Evolutionary conservation across 2,888 invertebrate species (phyloP), one percentile per base, ranked within the genome.

Genomic region (Himalopsyche anomala): DNA sequence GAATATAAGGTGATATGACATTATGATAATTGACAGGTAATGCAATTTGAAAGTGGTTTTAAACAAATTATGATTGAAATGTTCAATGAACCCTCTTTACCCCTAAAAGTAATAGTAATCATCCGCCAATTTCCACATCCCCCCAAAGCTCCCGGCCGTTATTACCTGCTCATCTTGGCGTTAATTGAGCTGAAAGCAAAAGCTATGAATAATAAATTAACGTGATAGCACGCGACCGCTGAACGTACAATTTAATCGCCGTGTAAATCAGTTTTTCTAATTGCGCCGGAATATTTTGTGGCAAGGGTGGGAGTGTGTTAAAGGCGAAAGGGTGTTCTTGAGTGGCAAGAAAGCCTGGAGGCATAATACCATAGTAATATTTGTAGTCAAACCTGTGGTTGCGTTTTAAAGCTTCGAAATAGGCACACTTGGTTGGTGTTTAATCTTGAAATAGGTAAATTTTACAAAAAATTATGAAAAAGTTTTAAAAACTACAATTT

Each of bases 161-260:
- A 86, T 84, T 84, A 85, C 84, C 81, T 84, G 84, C 86, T 84
- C 86, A 85, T 87, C 85, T 85, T 83, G 80, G 80, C 84, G 86
- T 83, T 88, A 87, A 88, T 87, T 87, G 87, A 83, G 84, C 85
- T 84, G 85, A 87, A 86, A 86, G 85, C 85, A 86, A 87, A 88
- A 87, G 88, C 87, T 85, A 87, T 88, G 88, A 88, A 88, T 88
- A 88, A 88, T 88, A 85, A 85, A 88, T 88, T 84, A 86, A 84
- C 51, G 84, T n/a, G 83, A 86, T 84, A 83, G 83, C 83, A 45
- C 79, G 79, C 81, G 80, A 87, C 86, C 85, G 79, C 80, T 81
- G 42, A 83, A 19, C 69, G 62, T 55, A 79, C 87, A 82, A 82
- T 85, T 85, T 87, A 86, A 87, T 87, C 87, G 85, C 55, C 83